Evolutionary conservation across 2,113 vertebrate species (phyloP).

Genomic region (Corapipo altera): DNA sequence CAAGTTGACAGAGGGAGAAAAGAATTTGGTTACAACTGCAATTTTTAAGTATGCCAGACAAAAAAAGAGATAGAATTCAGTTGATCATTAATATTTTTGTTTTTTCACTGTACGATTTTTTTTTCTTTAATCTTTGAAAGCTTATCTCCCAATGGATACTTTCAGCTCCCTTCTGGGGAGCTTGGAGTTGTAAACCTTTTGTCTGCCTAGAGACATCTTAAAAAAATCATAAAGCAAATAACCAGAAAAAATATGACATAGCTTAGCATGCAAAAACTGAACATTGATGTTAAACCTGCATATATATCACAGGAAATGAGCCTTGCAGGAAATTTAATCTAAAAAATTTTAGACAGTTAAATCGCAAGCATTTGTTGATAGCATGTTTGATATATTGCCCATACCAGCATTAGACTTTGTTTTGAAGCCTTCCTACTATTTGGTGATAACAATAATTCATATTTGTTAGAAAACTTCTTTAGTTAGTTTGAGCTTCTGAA

Average conservation of each 20-base stretch:
- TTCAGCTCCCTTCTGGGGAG: not conserved
- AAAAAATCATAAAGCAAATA: not conserved
- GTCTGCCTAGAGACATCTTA: not conserved
- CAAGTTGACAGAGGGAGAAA: not conserved
- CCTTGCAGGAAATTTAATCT: not conserved
- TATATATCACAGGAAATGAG: not conserved
- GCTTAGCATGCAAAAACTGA: not conserved
- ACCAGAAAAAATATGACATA: not conserved
- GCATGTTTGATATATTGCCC: not conserved
- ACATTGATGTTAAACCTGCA: not conserved
- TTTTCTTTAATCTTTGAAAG: not conserved
- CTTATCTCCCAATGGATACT: not conserved
- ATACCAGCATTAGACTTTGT: not conserved
- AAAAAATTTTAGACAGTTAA: not conserved
- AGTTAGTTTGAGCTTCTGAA: not conserved
- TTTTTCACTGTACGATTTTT: not conserved
- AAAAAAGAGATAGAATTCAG: not conserved
- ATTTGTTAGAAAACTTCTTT: not conserved
- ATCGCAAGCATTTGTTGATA: not conserved
- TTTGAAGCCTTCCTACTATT: not conserved
- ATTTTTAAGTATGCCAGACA: not conserved
- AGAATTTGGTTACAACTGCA: not conserved
- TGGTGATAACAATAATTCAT: not conserved
- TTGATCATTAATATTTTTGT: not conserved
- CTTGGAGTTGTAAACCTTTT: not conserved